Evolutionary conservation across 2,888 invertebrate genomes (phyloP), one percentile per base, ranked within the genome.

Genomic region (Chymomyza caudatula): DNA sequence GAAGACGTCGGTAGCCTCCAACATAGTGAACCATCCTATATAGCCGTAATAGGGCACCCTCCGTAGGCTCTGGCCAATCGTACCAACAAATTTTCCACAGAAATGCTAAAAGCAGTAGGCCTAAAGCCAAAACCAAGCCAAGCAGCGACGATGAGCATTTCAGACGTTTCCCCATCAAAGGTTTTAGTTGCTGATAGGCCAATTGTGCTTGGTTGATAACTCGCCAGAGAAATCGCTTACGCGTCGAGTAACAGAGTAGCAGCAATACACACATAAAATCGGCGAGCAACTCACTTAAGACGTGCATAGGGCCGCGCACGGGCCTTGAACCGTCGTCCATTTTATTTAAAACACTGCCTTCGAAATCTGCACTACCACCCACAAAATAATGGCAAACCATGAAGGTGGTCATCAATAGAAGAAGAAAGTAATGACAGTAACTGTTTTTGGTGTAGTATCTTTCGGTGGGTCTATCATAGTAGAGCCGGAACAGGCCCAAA

Each of bases 401-500:
- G n/a, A n/a, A n/a, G n/a, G n/a, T n/a, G n/a, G n/a, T 37, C 11
- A 37, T 37, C 0, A 63, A 6, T 0, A 53, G 0, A 0, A 51
- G 51, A 1, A 66, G 62, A 0, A 69, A 3, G n/a, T 22, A 54
- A 3, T 55, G 43, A 3, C 20, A 67, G 5, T 47, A 49, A 11
- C 13, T 11, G 0, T 1, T 2, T 3, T 17, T 43, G 3, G 19
- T 44, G 1, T 59, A n/a, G 49, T 67, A 78, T 3, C 37, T 20
- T 23, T 65, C 42, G 2, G 44, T 52, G n/a, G 66, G 29, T 15
- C 60, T 15, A 3, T 68, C 57, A 17, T 22, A 81, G 3, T 23
- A 8, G 0, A 79, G 4, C 8, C 65, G 61, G n/a, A 77, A 13
- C n/a, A 78, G 60, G 0, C 77, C 78, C 4, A 67, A 20, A 2